Conservation (phyloP, 2,888 invertebrate genomes). For the Phyllotreta striolata region DNA sequence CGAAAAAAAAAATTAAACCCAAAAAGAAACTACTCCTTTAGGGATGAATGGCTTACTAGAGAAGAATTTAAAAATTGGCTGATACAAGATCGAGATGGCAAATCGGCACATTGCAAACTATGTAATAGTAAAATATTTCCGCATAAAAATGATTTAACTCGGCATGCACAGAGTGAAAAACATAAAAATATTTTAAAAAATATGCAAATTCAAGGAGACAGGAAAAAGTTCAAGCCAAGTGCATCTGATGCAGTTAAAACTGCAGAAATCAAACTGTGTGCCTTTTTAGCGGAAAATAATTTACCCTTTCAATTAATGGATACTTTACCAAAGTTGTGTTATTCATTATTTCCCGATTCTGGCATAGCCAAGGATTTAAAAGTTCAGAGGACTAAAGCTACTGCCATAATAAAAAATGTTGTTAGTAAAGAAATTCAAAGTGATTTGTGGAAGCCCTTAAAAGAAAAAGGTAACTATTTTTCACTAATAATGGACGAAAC, state of each 20-base stretch:
- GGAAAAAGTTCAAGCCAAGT: not conserved
- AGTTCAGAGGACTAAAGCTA: slow-evolving; percentile 12
- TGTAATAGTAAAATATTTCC: slow-evolving; percentile 10
- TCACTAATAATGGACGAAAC: slow-evolving; percentile 37
- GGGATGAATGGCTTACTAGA: not conserved
- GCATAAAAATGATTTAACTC: not conserved
- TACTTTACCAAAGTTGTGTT: not conserved
- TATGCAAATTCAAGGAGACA: not conserved
- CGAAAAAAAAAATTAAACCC: not conserved
- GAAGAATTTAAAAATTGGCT: slow-evolving; percentile 1
- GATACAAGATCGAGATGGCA: not conserved
- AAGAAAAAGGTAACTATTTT: slow-evolving; percentile 15
- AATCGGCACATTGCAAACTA: slow-evolving; percentile 1
- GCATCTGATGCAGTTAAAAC: not conserved
- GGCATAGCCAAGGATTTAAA: slow-evolving; percentile 8
- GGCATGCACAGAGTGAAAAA: slow-evolving; percentile 3
- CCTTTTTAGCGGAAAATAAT: not conserved
- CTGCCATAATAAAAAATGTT: slow-evolving; percentile 3
- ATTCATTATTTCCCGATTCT: slow-evolving; percentile 18
- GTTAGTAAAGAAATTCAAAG: not conserved
- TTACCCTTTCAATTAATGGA: slow-evolving; percentile 18
- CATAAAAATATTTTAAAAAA: slow-evolving; percentile 1
- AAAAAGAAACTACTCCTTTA: slow-evolving; percentile 1
- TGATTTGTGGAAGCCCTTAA: not conserved
- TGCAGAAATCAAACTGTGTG: slow-evolving; percentile 11